Conservation (phyloP, 1,140 invertebrate genomes). For the Drosophila arawakana region DNA sequence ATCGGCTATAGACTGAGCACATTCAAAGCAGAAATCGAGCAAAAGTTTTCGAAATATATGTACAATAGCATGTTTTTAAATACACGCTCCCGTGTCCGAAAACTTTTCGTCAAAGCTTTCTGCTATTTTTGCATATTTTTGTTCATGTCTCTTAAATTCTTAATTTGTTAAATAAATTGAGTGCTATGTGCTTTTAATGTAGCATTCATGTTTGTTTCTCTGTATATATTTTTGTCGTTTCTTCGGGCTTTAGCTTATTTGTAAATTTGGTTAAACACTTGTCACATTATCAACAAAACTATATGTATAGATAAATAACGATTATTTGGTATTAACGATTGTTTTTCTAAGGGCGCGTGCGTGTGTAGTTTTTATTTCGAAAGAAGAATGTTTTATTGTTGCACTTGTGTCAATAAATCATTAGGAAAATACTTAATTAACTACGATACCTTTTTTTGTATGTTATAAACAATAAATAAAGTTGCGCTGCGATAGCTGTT, state of each 20-base stretch:
- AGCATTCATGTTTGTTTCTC: slow-evolving; percentile 22
- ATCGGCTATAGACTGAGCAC: slow-evolving; percentile 61
- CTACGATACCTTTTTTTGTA: slow-evolving; percentile 3
- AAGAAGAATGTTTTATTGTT: not conserved
- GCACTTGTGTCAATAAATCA: slow-evolving; percentile 53
- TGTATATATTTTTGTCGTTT: slow-evolving; percentile 51
- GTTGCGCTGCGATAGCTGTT: slow-evolving; percentile 23
- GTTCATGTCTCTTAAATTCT: slow-evolving; percentile 49
- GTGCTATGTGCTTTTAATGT: not conserved
- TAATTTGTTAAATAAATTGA: slow-evolving; percentile 32
- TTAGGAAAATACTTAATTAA: slow-evolving; percentile 28
- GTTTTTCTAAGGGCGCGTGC: too few species aligned
- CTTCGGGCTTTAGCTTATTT: slow-evolving; percentile 10
- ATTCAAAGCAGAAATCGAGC: slow-evolving; percentile 25
- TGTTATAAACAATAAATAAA: not conserved
- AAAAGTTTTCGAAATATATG: slow-evolving; percentile 53
- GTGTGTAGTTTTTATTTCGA: not conserved
- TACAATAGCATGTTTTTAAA: slow-evolving; percentile 15
- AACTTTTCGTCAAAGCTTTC: slow-evolving; percentile 71
- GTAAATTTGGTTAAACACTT: slow-evolving; percentile 2
- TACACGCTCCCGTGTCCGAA: slow-evolving; percentile 40
- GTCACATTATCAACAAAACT: slow-evolving; percentile 21
- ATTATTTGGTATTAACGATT: too few species aligned
- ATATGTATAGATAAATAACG: not conserved
- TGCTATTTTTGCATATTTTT: slow-evolving; percentile 62